A percentile compares a stretch with the other conserved stretches of the same genome.
Evolutionary conservation across 2,888 invertebrate species (phyloP).

Genomic region (Leucozona laternaria): DNA sequence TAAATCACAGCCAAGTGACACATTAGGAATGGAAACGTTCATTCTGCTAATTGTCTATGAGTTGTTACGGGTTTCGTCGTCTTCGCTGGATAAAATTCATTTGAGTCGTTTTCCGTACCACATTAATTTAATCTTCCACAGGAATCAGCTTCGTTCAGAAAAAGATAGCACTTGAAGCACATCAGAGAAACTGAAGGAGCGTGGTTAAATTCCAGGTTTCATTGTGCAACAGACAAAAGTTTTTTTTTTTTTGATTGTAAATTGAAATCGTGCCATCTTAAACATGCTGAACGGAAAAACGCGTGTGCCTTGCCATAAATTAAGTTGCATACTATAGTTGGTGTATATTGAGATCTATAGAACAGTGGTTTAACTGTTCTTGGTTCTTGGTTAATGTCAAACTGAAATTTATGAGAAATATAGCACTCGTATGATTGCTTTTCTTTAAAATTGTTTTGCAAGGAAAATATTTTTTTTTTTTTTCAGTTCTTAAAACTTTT

Average conservation of each 20-base stretch:
- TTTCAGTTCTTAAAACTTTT: too few relatives aligned
- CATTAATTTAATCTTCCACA: slow-evolving; percentile 27
- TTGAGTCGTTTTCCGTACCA: slow-evolving; percentile 10
- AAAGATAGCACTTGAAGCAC: neutral
- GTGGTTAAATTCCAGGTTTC: slow-evolving; percentile 26
- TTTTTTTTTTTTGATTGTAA: neutral
- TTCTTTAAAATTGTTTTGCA: too few relatives aligned
- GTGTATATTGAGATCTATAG: slow-evolving; percentile 1
- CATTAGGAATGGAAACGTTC: slow-evolving; percentile 63
- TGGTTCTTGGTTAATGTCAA: neutral
- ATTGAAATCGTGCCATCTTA: slow-evolving; percentile 33
- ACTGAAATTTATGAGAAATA: neutral
- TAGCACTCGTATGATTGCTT: neutral
- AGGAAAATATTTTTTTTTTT: too few relatives aligned
- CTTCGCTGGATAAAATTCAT: slow-evolving; percentile 2
- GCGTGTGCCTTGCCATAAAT: slow-evolving; percentile 44
- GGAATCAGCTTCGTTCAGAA: slow-evolving; percentile 3
- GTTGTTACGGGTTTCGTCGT: slow-evolving; percentile 37
- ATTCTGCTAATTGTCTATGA: slow-evolving; percentile 59
- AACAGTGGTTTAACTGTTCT: neutral
- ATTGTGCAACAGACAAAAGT: slow-evolving; percentile 8
- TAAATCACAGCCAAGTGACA: slow-evolving; percentile 62
- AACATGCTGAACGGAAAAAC: slow-evolving; percentile 9
- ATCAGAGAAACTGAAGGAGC: neutral
- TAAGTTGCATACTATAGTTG: slow-evolving; percentile 27